These are phyloP conservation scores for Apolygus lucorum DNA, from an alignment of 1,140 invertebrate species.

Conservation along the genomic window DNA sequence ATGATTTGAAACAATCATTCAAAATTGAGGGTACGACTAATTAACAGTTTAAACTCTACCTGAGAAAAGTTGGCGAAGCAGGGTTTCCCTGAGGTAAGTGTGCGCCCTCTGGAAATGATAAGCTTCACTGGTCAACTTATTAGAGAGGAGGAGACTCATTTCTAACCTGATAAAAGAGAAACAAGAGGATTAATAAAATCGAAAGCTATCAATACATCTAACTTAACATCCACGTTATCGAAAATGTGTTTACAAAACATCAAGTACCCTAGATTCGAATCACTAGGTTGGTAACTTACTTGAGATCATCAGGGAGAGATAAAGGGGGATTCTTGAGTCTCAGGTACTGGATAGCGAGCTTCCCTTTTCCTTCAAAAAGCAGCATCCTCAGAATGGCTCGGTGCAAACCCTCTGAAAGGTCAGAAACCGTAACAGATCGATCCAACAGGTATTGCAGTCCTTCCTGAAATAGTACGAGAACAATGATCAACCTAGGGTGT, in stretches of 20 bases:
- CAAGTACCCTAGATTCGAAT: no score
- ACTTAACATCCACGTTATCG: neutral
- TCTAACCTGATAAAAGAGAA: constrained; percentile 1
- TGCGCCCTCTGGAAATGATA: neutral
- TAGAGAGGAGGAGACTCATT: neutral
- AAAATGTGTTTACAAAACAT: no score
- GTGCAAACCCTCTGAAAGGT: neutral
- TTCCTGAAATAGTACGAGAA: neutral
- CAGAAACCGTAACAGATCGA: neutral
- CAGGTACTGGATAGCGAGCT: neutral
- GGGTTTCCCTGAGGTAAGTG: neutral
- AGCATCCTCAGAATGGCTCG: neutral
- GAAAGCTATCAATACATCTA: no score
- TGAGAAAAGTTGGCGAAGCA: neutral
- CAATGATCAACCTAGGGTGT: neutral
- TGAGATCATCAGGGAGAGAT: neutral
- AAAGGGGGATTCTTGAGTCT: neutral
- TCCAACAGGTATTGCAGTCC: neutral
- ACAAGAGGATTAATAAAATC: neutral
- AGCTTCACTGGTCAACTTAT: neutral
- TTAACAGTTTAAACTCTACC: neutral
- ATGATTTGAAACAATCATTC: neutral
- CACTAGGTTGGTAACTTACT: neutral
- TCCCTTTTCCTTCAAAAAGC: neutral
- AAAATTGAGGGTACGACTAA: neutral